A percentile compares a stretch with the other conserved stretches of the same genome.
Conservation (phyloP, 2,113 vertebrate species). For the Nymphicus hollandicus region DNA sequence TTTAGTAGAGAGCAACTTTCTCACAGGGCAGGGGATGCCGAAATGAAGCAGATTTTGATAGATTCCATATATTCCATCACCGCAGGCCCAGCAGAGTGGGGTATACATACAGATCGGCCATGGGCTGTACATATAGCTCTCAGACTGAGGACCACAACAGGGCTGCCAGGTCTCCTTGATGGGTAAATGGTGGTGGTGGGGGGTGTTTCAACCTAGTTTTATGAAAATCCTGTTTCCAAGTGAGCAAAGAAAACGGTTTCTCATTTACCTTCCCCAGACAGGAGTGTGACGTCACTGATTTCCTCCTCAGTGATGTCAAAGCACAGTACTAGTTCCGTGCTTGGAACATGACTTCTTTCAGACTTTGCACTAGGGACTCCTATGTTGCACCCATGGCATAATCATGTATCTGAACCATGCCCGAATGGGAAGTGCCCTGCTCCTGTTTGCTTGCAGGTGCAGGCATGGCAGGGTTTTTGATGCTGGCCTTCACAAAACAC, state of each 20-base stretch:
- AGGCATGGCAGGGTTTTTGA: neutral
- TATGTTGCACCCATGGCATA: rapidly evolving
- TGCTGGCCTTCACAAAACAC: neutral
- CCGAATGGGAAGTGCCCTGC: neutral
- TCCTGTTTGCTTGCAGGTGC: neutral
- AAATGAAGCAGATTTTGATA: neutral
- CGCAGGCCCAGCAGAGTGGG: neutral
- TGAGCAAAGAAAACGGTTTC: neutral
- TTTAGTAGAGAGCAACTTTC: neutral
- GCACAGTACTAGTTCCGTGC: neutral
- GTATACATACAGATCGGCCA: rapidly evolving
- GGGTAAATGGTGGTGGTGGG: neutral
- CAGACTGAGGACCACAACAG: neutral
- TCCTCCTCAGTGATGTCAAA: neutral
- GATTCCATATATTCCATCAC: rapidly evolving
- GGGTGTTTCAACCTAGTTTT: neutral
- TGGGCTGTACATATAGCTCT: neutral
- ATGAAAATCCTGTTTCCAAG: neutral
- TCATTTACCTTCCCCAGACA: neutral
- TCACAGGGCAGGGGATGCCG: neutral
- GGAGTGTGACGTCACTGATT: neutral
- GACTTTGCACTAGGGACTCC: neutral
- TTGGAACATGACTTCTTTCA: neutral
- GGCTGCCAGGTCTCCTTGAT: neutral
- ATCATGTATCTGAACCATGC: neutral